These are phyloP conservation scores for Sclerodermus sp. DNA, from an alignment of 2,888 invertebrate species.

Conservation along the genomic window DNA sequence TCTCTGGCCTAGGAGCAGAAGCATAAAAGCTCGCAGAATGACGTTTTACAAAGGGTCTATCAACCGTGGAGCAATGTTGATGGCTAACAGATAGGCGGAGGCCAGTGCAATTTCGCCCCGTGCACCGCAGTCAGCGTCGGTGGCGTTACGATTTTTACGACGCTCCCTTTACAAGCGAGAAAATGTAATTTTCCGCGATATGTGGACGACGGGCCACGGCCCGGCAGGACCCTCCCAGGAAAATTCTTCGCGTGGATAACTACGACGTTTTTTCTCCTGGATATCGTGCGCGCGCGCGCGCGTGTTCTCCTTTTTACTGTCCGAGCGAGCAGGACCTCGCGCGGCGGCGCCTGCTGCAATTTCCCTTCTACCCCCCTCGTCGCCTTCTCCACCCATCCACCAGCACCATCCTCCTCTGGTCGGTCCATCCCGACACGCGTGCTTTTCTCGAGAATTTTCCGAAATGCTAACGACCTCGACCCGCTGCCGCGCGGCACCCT, in stretches of 20 bases:
- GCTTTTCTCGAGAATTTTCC: too few species aligned
- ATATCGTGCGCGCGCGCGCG: too few species aligned
- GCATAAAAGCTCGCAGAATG: conserved; percentile 49
- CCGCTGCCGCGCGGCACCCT: too few species aligned
- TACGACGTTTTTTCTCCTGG: not conserved
- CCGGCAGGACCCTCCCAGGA: too few species aligned
- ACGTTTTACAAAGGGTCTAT: conserved; percentile 55
- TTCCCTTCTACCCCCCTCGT: too few species aligned
- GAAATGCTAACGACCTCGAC: too few species aligned
- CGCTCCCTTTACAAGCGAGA: conserved; percentile 50
- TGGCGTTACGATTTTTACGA: conserved; percentile 53
- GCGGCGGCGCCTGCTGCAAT: too few species aligned
- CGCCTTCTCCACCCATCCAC: too few species aligned
- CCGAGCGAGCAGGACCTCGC: not conserved
- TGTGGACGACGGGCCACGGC: conserved; percentile 17
- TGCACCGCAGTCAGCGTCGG: conserved; percentile 39
- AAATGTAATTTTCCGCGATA: conserved; percentile 53
- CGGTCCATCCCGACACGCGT: too few species aligned
- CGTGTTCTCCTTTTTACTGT: not conserved
- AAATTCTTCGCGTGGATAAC: not conserved
- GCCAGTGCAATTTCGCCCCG: conserved; percentile 47
- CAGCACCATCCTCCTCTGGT: too few species aligned
- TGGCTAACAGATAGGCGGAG: conserved; percentile 47
- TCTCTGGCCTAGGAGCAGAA: conserved; percentile 16
- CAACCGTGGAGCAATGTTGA: conserved; percentile 51